Conservation (phyloP, 2,797 vertebrate genomes). For the Capromys pilorides region DNA sequence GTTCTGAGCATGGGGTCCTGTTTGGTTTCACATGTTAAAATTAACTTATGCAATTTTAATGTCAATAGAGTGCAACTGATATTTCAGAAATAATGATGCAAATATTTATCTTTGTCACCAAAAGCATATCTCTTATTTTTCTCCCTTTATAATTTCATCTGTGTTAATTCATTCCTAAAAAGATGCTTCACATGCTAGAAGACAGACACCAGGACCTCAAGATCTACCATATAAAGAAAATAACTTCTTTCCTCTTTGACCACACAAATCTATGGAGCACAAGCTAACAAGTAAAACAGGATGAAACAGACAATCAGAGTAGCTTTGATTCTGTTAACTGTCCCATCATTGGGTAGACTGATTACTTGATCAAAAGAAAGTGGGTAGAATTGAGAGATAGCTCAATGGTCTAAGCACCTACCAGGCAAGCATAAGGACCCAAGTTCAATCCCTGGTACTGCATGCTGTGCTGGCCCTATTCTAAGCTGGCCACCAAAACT, state of each 20-base stretch:
- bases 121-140: neutral
- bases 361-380: neutral
- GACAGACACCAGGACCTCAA: neutral
- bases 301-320: neutral
- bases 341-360: neutral
- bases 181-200: neutral
- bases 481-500: too few species aligned
- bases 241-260: neutral
- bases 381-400: neutral
- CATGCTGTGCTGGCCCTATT: too few species aligned
- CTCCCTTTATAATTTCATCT: neutral
- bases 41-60: neutral
- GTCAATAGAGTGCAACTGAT: neutral
- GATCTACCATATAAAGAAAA: neutral
- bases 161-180: neutral
- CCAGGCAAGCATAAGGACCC: too few species aligned
- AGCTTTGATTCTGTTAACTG: neutral
- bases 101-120: neutral
- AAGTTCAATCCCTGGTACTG: too few species aligned
- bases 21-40: conserved; percentile 14
- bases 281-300: neutral
- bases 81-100: neutral
- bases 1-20: neutral
- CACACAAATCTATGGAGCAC: neutral
- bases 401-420: too few species aligned